Percentiles rank a stretch among this genome's conserved stretches.
Evolutionary conservation across 92 coral and sea anemone genomes (phyloP).

Genomic region (Phenganax marumi): DNA sequence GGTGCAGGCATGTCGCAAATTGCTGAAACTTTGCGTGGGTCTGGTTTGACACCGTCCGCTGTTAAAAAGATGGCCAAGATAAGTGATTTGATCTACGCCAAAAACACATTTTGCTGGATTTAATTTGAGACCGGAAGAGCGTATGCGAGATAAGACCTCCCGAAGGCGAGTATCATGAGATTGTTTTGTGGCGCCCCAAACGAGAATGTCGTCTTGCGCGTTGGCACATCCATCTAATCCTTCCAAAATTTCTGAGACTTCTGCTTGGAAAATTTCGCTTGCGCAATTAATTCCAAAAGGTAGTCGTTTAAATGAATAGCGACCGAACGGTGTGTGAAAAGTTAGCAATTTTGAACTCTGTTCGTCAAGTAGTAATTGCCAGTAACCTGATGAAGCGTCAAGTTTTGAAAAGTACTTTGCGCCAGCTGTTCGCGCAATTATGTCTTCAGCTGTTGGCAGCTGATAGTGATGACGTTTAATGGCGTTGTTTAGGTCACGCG

Average conservation of each 20-base stretch:
- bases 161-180: conserved; percentile 6
- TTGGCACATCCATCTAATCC: not conserved
- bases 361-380: not conserved
- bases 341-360: not conserved
- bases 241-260: not conserved
- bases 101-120: not conserved
- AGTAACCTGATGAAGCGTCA: not conserved
- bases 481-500: conserved; percentile 2
- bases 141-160: not conserved
- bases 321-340: conserved; percentile 12
- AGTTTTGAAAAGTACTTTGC: not conserved
- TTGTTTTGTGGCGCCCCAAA: not conserved
- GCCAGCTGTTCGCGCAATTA: not conserved
- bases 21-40: conserved; percentile 15
- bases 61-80: not conserved
- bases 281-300: conserved; percentile 8
- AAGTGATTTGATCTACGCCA: not conserved
- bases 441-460: not conserved
- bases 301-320: not conserved
- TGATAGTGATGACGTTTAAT: not conserved
- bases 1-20: not conserved
- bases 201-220: conserved; percentile 9
- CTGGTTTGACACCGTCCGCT: conserved; percentile 3
- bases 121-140: not conserved
- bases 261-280: not conserved